Evolutionary conservation across 2,888 invertebrate genomes (phyloP), one percentile per base, ranked within the genome.

Genomic region (Noctuana brunneofusca): DNA sequence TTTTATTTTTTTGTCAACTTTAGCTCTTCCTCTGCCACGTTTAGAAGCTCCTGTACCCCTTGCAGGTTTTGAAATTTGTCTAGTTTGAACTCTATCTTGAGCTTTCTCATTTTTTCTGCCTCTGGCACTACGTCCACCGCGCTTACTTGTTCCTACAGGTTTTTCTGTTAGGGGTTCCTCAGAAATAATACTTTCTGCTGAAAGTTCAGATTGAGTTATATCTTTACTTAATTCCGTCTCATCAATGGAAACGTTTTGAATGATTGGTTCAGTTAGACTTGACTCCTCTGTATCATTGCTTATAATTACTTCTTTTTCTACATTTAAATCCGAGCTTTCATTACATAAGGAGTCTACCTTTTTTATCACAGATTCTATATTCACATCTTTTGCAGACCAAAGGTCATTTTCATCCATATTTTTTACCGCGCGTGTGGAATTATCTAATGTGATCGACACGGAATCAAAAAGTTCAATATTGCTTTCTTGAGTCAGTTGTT

Each of bases 301-400:
- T 63, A 58, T 38, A 50, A 60, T 38, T 8, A 58, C 62, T n/a
- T 73, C 14, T 74, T 66, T 52, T 72, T 72, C 65, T 3, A 76
- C 75, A 63, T 67, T 75, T 35, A 76, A 74, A 56, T 87, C 86
- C 27, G 71, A 67, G 59, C 65, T 79, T 65, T 92, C 90, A 67
- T 83, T 88, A 79, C 95, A 95, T 43, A 95, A 80, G 0, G 95
- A 95, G 71, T 95, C 95, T 0, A 95, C 94, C 73, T 95, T 95
- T 81, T 96, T 96, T 66, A 96, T 96, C 1, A 96, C 96, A 18
- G 96, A 96, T 70, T 96, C 96, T 68, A 96, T 95, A 74, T 96
- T 96, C 0, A 96, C 92, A 75, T 96, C 96, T 80, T 96, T 96
- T 5, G 95, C 94, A 35, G 95, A 95, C 96, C 96, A 96, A 70